Percentiles rank a stretch among this genome's conserved stretches.
These are phyloP conservation scores for Lottia scabra DNA, from an alignment of 2,888 invertebrate genomes.

Conservation along the genomic window DNA sequence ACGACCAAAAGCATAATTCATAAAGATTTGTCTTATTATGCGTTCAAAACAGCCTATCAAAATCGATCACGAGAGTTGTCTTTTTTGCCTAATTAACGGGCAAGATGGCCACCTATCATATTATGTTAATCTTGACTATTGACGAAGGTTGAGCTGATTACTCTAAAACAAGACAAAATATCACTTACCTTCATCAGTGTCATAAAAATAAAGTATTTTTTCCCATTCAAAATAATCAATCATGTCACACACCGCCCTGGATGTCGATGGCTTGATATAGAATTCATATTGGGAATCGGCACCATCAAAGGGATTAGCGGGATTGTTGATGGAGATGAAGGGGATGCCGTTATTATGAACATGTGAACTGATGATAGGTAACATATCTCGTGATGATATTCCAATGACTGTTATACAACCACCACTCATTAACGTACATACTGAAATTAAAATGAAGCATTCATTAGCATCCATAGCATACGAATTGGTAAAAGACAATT, in stretches of 20 bases:
- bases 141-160: neutral
- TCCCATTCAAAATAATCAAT: conserved; percentile 33
- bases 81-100: no score
- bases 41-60: no score
- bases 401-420: conserved; percentile 49
- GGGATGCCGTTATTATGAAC: conserved; percentile 48
- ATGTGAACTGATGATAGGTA: conserved; percentile 46
- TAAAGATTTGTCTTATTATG: no score
- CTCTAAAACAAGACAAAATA: neutral
- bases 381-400: conserved; percentile 35
- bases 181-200: conserved; percentile 31
- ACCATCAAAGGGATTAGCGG: conserved; percentile 34
- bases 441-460: conserved; percentile 28
- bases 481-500: no score
- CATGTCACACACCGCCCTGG: conserved; percentile 33
- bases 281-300: conserved; percentile 21
- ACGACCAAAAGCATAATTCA: no score
- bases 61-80: no score
- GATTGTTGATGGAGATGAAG: conserved; percentile 46
- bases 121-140: no score
- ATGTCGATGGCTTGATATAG: conserved; percentile 35
- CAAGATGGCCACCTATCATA: no score
- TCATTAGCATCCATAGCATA: no score
- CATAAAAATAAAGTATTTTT: conserved; percentile 35
- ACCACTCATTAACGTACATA: conserved; percentile 40